Conservation (phyloP, 1,140 invertebrate species). For the Dendrolimus kikuchii region DNA sequence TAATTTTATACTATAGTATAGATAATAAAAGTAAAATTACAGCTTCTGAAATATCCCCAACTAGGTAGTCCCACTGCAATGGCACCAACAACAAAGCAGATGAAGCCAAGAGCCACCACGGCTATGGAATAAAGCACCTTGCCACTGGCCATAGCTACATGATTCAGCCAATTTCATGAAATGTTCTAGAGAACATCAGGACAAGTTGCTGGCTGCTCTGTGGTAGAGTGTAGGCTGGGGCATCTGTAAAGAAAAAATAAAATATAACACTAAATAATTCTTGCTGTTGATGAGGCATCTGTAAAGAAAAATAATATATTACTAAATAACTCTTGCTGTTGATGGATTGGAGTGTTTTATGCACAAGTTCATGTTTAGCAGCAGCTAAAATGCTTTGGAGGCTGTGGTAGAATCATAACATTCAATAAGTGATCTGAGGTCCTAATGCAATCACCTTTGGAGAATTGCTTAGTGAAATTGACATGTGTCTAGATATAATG, state of each 20-base stretch:
- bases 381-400: no score
- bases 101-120: conserved; percentile 82
- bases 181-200: conserved; percentile 43
- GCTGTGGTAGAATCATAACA: no score
- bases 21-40: conserved; percentile 29
- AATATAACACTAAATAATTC: conserved; percentile 3
- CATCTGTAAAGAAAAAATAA: conserved; percentile 23
- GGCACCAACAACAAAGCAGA: conserved; percentile 83
- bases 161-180: conserved; percentile 45
- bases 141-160: conserved; percentile 69
- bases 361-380: no score
- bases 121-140: conserved; percentile 80
- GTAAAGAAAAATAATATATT: no score
- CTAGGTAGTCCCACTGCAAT: conserved; percentile 83
- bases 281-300: no score
- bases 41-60: conserved; percentile 86
- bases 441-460: no score
- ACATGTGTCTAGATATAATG: no score
- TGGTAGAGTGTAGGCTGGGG: conserved; percentile 13
- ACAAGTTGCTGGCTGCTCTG: conserved; percentile 14
- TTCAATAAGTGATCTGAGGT: no score
- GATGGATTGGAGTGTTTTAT: no score
- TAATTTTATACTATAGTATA: no score
- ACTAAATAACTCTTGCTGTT: no score
- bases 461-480: no score